phyloP scores from a whole-genome alignment of 2,888 invertebrate species.

The Drosophila neotestacea region DNA sequence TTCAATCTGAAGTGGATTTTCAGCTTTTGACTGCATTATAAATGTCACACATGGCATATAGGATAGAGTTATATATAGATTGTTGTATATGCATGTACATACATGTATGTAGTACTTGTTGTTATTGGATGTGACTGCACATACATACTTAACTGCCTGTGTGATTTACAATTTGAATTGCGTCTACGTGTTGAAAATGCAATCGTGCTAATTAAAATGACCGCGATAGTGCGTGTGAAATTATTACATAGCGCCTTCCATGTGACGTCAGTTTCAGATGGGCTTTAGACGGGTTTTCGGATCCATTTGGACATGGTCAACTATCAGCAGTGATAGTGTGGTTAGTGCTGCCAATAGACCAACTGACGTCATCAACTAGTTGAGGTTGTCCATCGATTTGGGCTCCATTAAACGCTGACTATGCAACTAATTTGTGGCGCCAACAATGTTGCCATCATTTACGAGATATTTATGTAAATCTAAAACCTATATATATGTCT shows the following conservation, averaged over 20 bases:
- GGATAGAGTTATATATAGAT: background rate
- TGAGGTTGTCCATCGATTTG: conserved; percentile 21
- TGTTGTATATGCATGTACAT: conserved; percentile 21
- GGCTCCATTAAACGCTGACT: conserved; percentile 11
- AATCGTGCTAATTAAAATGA: conserved; percentile 78
- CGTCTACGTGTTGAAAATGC: conserved; percentile 72
- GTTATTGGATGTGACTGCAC: conserved; percentile 31
- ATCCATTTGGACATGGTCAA: background rate
- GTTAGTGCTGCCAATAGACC: conserved; percentile 2
- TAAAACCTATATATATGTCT: background rate
- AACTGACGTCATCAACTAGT: conserved; percentile 16
- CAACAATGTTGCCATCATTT: background rate
- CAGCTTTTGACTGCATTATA: conserved; percentile 33
- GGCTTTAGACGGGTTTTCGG: background rate
- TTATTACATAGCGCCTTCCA: conserved; percentile 53
- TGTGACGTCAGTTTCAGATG: conserved; percentile 20
- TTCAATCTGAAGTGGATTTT: conserved; percentile 6
- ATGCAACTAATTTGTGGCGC: conserved; percentile 3
- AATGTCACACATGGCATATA: conserved; percentile 24
- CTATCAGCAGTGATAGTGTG: conserved; percentile 25
- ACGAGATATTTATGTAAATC: background rate
- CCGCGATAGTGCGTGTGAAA: conserved; percentile 76
- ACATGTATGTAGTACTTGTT: conserved; percentile 16
- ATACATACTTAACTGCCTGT: conserved; percentile 60
- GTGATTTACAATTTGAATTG: conserved; percentile 74